Evolutionary conservation across 2,888 invertebrate species (phyloP).

Genomic region (Megalurothrips usitatus): DNA sequence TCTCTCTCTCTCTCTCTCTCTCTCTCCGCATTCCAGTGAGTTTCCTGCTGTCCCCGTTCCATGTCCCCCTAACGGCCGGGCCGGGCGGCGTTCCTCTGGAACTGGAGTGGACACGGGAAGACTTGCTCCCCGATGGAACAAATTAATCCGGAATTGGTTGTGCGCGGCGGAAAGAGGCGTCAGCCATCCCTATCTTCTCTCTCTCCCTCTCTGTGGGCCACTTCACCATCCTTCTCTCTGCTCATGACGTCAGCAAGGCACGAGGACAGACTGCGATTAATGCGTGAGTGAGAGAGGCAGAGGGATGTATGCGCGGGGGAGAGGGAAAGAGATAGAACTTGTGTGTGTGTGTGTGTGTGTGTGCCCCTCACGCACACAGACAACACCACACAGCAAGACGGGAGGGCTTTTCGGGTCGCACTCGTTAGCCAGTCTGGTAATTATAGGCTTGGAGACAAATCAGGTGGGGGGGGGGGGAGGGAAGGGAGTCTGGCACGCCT

Average conservation of each 20-base stretch:
- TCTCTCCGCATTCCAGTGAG: background rate
- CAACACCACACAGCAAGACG: background rate
- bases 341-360: no score
- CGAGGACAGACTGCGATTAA: no score
- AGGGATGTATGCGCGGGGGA: no score
- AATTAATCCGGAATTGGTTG: slow-evolving; percentile 4
- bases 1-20: background rate
- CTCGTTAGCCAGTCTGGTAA: slow-evolving; percentile 7
- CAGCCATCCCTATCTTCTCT: no score
- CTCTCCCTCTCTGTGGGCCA: no score
- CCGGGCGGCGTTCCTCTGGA: background rate
- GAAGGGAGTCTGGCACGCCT: no score
- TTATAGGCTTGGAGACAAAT: slow-evolving; percentile 13
- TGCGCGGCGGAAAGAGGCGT: background rate
- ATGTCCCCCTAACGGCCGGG: background rate
- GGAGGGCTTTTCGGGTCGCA: background rate
- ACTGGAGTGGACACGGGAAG: slow-evolving; percentile 17
- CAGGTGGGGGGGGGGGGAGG: background rate
- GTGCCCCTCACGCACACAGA: no score
- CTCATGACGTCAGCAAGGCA: no score
- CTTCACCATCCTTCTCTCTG: no score
- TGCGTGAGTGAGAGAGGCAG: no score
- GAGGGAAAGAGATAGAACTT: no score
- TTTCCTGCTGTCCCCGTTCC: background rate
- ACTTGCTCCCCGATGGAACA: background rate